Base-by-base conservation (phyloP, 1,140 invertebrate genomes). In the Nautilus pompilius region DNA sequence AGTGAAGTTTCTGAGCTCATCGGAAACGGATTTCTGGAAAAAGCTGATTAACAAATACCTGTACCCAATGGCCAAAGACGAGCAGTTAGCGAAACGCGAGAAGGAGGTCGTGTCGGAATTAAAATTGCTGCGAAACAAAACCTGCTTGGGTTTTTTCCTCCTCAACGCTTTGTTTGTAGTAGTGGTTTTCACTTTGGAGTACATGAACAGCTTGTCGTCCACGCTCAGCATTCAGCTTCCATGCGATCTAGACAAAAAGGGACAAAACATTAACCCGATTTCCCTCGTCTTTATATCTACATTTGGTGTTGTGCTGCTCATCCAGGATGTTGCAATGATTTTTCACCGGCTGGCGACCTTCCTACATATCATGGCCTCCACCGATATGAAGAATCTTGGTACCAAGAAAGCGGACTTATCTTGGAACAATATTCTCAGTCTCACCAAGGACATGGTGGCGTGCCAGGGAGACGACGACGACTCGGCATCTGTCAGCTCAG, bases 91-190 rank as follows among this genome's bases (percentile, higher is more conserved):
- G n/a, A 58, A 74, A n/a, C 66, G 78, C n/a, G 62, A 81, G 62
- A 67, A 77, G 51, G 66, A 72, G 34, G 92, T 92, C 87, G 93
- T 96, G 79, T 1, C 17, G 26, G 29, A 26, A 1, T 24, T 53
- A 17, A 13, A 28, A 4, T 22, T 24, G 49, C 87, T 98, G 71
- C 87, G 95, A 80, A 93, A 97, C 85, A 90, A 91, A 79, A 92
- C 91, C 0, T 82, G 75, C 57, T 64, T 80, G 34, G 71, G 72
- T 17, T 82, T 80, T 59, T 72, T 78, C 26, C 63, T 80, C 15
- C 72, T 80, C 22, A 82, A 82, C 54, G 70, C 67, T 8, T 63
- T 82, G 4, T 82, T 79, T 63, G 70, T 82, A 32, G 72, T 79
- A 17, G 69, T 82, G 6, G 73, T 79, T 13, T 80, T 65, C 46